A percentile compares a stretch with the other conserved stretches of the same genome.
Evolutionary conservation across 2,797 vertebrate genomes (phyloP).

Genomic region (Holocentrus rufus): DNA sequence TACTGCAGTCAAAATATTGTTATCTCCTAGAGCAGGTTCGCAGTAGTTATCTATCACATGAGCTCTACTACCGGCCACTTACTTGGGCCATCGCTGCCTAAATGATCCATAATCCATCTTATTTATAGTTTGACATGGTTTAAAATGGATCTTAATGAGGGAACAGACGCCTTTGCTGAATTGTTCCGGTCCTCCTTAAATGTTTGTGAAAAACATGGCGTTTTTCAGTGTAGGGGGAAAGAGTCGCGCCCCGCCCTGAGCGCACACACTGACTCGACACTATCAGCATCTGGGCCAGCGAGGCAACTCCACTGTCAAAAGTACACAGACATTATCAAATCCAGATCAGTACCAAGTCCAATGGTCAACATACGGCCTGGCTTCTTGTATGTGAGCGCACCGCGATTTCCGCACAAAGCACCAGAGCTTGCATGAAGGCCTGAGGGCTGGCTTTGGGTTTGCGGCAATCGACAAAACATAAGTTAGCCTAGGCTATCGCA

Average conservation of each 20-base stretch:
- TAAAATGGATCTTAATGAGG: too few relatives aligned
- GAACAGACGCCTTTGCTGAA: too few relatives aligned
- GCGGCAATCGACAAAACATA: slow-evolving; percentile 3
- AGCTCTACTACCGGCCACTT: too few relatives aligned
- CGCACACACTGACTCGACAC: slow-evolving; percentile 44
- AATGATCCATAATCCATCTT: too few relatives aligned
- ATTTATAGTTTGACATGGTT: too few relatives aligned
- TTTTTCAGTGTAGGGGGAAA: slow-evolving; percentile 21
- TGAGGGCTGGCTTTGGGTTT: slow-evolving; percentile 14
- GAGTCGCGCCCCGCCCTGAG: slow-evolving; percentile 56
- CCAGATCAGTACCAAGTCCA: slow-evolving; percentile 59
- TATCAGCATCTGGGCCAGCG: slow-evolving; percentile 33
- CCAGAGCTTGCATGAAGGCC: slow-evolving; percentile 32
- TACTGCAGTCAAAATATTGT: too few relatives aligned
- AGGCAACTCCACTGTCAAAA: slow-evolving; percentile 56
- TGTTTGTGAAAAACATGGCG: slow-evolving; percentile 58
- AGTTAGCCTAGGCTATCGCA: slow-evolving; percentile 45
- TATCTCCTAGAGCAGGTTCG: too few relatives aligned
- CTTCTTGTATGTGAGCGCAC: slow-evolving; percentile 21
- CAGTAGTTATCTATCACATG: too few relatives aligned
- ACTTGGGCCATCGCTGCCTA: too few relatives aligned
- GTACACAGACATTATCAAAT: slow-evolving; percentile 46
- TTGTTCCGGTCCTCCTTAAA: slow-evolving; percentile 67
- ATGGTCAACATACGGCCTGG: slow-evolving; percentile 46
- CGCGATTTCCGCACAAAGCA: slow-evolving; percentile 36